Evolutionary conservation across 2,113 vertebrate species (phyloP).

Genomic region (Crypturellus undulatus): DNA sequence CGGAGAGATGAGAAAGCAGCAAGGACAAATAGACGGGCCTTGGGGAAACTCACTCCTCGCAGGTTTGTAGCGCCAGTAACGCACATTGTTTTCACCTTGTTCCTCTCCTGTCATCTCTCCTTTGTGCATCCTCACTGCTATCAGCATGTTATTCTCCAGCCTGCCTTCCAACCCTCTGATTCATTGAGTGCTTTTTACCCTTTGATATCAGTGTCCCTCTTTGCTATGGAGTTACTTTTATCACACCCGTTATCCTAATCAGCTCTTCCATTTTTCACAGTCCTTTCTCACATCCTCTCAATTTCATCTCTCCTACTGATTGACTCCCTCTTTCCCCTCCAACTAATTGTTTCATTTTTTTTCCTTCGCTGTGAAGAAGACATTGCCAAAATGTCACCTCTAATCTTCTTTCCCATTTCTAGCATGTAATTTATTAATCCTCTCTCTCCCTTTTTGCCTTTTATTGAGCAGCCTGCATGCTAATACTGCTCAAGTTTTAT

Average conservation of each 20-base stretch:
- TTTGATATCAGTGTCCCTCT: neutral
- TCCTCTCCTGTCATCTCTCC: neutral
- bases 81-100: neutral
- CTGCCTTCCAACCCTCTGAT: neutral
- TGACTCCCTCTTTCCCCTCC: conserved; percentile 55
- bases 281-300: conserved; percentile 16
- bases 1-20: neutral
- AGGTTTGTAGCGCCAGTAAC: neutral
- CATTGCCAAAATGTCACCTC: conserved; percentile 73
- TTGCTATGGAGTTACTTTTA: neutral
- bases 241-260: conserved; percentile 37
- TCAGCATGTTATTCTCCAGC: neutral
- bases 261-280: conserved; percentile 35
- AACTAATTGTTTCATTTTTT: conserved; percentile 52
- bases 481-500: conserved; percentile 72
- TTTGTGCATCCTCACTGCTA: neutral
- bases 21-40: accelerated
- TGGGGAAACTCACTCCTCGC: neutral
- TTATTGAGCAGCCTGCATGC: conserved; percentile 70
- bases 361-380: conserved; percentile 54
- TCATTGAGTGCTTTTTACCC: neutral
- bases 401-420: conserved; percentile 72
- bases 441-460: neutral
- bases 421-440: conserved; percentile 74
- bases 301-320: conserved; percentile 44